Percentiles rank a stretch among this genome's conserved stretches.
phyloP scores from a whole-genome alignment of 2,888 invertebrate genomes.

The Leptopilina myrica region DNA sequence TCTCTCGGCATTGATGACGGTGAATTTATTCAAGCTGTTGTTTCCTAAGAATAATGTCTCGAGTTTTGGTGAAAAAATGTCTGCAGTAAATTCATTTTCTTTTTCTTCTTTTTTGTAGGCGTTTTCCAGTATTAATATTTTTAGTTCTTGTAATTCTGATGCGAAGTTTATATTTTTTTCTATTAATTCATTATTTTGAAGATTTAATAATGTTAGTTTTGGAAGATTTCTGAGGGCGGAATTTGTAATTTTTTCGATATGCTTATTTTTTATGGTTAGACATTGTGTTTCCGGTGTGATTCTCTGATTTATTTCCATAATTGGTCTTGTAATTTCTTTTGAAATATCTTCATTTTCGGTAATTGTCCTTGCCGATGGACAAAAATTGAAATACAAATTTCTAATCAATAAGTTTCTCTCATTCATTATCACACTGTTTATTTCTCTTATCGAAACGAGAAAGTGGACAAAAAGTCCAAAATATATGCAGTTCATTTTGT shows the following conservation, averaged over 20 bases:
- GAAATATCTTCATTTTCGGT: no score
- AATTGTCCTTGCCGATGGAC: no score
- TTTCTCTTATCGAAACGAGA: no score
- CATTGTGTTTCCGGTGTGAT: not conserved
- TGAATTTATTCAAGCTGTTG: not conserved
- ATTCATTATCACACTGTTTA: no score
- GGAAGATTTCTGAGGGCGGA: not conserved
- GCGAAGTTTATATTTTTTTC: not conserved
- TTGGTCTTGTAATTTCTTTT: no score
- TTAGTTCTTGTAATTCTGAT: not conserved
- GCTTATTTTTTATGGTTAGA: not conserved
- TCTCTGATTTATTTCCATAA: no score
- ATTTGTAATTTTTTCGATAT: not conserved
- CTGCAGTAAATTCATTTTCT: not conserved
- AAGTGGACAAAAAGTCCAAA: no score
- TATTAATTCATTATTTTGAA: not conserved
- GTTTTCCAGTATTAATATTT: not conserved
- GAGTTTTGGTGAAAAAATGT: not conserved
- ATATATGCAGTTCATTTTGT: no score
- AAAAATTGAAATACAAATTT: no score
- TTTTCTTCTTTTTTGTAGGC: not conserved
- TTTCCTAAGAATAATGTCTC: not conserved
- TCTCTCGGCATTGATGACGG: not conserved
- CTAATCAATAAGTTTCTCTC: no score
- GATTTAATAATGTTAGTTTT: not conserved